Evolutionary conservation across 2,797 vertebrate genomes (phyloP).

Genomic region (Chaunax sp.): DNA sequence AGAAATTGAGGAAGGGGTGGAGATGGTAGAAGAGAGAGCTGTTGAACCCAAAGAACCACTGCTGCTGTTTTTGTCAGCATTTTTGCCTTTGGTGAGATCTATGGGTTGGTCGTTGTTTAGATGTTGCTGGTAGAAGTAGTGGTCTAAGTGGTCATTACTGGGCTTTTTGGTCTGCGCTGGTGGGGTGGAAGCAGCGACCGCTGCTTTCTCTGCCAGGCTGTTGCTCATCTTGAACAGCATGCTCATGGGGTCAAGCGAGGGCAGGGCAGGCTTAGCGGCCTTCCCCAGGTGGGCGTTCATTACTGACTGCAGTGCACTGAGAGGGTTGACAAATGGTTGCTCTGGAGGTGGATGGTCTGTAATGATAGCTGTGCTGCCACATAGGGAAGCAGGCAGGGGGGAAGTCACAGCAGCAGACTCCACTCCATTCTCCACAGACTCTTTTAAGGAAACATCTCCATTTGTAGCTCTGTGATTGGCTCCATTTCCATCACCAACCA

Average conservation of each 20-base stretch:
- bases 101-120: constrained; percentile 92
- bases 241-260: constrained; percentile 97
- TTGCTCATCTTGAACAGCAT: constrained; percentile 99
- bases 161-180: constrained; percentile 94
- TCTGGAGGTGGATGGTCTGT: constrained; percentile 96
- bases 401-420: constrained; percentile 85
- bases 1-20: constrained; percentile 93
- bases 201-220: constrained; percentile 97
- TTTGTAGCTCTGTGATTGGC: constrained; percentile 85
- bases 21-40: constrained; percentile 91
- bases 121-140: constrained; percentile 93
- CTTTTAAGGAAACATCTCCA: constrained; percentile 85
- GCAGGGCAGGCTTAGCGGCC: constrained; percentile 96
- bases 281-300: constrained; percentile 99
- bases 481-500: constrained; percentile 63
- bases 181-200: constrained; percentile 91
- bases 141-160: constrained; percentile 91
- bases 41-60: constrained; percentile 91
- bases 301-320: constrained; percentile 97
- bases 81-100: constrained; percentile 98
- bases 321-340: constrained; percentile 97
- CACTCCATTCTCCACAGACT: constrained; percentile 90
- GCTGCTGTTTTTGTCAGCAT: constrained; percentile 89
- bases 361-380: constrained; percentile 96
- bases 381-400: constrained; percentile 81